Evolutionary conservation across 2,113 vertebrate species (phyloP), one percentile per base, ranked within the genome.

Genomic region (Lucifuga dentata): DNA sequence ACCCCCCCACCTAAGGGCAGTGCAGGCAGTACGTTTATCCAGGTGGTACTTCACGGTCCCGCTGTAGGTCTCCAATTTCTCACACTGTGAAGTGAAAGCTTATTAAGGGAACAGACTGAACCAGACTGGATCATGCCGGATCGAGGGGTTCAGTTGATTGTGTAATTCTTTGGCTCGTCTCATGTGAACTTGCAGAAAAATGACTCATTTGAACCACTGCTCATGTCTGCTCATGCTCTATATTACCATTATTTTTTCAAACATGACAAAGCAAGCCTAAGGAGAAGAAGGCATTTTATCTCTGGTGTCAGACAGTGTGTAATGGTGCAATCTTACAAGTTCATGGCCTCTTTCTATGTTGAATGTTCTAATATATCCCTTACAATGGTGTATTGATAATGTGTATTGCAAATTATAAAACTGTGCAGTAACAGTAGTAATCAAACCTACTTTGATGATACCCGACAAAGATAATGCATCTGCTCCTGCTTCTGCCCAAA

Each of bases 161-260:
- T 75, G 24, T 65, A 74, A 72, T 73, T 15, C 17, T 41, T 17
- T 45, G 32, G 11, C 29, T 15, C 33, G 45, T 26, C 15, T 62
- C 15, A 59, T 59, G 45, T 16, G 16, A 67, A 59, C 15, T 67
- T 36, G 41, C 38, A 57, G 61, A 69, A 63, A 29, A 61, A 60
- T 45, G 24, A 65, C 39, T 77, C 16, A 39, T 53, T 55, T 60
- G 8, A 70, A 33, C 19, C 20, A 58, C 12, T 61, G n/a, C n/a
- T 16, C 19, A 10, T 24, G 38, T 43, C 29, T 11, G 2, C 35
- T 53, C 5, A 5, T 9, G 5, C 17, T 8, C 6, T 41, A 12
- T 15, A 12, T 15, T 21, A 16, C 21, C 2, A 6, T 11, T 19
- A 7, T 11, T 36, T 41, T n/a, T 59, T 16, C 10, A 35, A 35